Evolutionary conservation across 2,113 vertebrate species (phyloP), one percentile per base, ranked within the genome.

Genomic region (Myocastor coypus): DNA sequence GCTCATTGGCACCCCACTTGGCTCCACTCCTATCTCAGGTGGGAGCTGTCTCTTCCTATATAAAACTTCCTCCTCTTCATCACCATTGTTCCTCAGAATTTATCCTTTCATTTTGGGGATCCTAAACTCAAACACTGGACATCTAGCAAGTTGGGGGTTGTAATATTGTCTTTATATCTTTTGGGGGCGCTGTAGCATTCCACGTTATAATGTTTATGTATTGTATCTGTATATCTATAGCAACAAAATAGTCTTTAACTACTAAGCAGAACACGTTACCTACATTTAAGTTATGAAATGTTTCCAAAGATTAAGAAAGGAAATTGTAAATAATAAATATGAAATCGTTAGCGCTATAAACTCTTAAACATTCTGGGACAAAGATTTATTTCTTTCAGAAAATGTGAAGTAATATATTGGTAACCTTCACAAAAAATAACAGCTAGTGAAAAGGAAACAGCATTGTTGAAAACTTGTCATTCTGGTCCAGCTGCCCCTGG

Each of bases 271-370:
- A 73, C 19, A 68, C 40, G 12, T 42, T 17, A 90, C 28, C 30
- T 4, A 66, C 77, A 37, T 52, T 50, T 92, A n/a, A 75, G n/a
- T 34, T 73, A 32, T 2, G 52, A 71, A 46, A 69, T 83, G 2
- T 6, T 63, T 83, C 5, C 55, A 89, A 94, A 83, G 55, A 91
- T 94, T 17, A 52, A 91, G 85, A 91, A 19, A 91, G 4, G 24
- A 91, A 92, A 91, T 83, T 34, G n/a, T 82, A 94, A 82, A 91
- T 88, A 80, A 57, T 71, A 73, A 66, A 52, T 42, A 24, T 91
- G 34, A 75, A 89, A 69, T 73, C 55, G 34, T 77, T 87, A n/a
- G n/a, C 71, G 52, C 40, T 83, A 61, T 73, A 88, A 84, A 46
- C 19, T 75, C 84, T 30, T 68, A 75, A 59, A 91, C 55, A 93